Evolutionary conservation across 2,888 invertebrate genomes (phyloP).

Genomic region (Ormyrus thymus): DNA sequence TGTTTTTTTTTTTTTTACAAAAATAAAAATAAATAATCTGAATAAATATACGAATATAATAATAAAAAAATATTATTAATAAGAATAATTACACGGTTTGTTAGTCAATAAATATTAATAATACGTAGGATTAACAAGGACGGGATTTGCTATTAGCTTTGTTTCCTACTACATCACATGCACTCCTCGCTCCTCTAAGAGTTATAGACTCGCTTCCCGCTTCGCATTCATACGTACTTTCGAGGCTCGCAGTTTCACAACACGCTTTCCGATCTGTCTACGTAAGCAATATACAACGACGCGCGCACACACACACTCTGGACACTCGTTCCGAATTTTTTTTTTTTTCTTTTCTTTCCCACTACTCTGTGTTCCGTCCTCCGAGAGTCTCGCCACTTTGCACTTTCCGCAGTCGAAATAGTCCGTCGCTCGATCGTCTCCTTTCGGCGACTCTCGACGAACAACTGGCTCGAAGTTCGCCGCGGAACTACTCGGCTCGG

Average conservation of each 20-base stretch:
- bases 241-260: not conserved
- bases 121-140: slow-evolving; percentile 62
- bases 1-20: slow-evolving; percentile 61
- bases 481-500: not conserved
- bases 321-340: slow-evolving; percentile 18
- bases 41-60: slow-evolving; percentile 71
- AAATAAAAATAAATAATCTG: slow-evolving; percentile 75
- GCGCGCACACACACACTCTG: slow-evolving; percentile 14
- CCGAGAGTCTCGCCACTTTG: no score
- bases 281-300: slow-evolving; percentile 11
- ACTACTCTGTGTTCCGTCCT: no score
- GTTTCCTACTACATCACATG: not conserved
- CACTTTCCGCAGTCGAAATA: no score
- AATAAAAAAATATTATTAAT: slow-evolving; percentile 56
- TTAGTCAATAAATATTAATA: slow-evolving; percentile 73
- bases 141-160: slow-evolving; percentile 45
- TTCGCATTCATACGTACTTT: not conserved
- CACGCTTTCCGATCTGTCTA: slow-evolving; percentile 15
- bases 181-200: not conserved
- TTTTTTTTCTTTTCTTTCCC: no score
- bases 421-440: not conserved
- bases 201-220: not conserved
- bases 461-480: slow-evolving; percentile 5
- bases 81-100: slow-evolving; percentile 62
- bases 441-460: not conserved